Evolutionary conservation across 2,888 invertebrate genomes (phyloP).

Genomic region (Eupithecia inturbata): DNA sequence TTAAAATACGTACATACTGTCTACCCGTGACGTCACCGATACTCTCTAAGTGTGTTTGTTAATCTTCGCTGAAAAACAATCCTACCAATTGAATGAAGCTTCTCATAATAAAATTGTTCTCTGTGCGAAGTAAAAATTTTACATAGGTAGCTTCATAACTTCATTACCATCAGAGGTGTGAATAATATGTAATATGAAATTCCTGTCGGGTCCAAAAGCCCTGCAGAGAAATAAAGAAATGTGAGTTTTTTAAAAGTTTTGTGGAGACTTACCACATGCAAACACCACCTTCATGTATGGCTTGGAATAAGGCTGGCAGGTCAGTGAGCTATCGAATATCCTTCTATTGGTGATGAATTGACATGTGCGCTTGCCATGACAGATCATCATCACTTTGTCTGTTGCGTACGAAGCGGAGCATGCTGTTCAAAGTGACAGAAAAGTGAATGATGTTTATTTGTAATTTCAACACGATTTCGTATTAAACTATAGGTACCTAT

Average conservation of each 20-base stretch:
- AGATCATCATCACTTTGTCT: constrained; percentile 94
- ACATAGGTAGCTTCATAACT: no score
- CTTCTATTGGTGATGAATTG: constrained; percentile 88
- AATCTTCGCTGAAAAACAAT: background rate
- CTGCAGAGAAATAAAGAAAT: no score
- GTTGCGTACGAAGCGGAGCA: constrained; percentile 92
- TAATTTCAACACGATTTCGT: no score
- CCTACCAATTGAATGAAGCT: background rate
- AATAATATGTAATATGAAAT: no score
- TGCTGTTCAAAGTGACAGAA: constrained; percentile 77
- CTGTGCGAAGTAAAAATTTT: background rate
- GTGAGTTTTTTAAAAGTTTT: background rate
- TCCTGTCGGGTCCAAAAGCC: no score
- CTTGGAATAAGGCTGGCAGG: constrained; percentile 88
- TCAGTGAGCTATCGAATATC: constrained; percentile 87
- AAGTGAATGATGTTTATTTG: no score
- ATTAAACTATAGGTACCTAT: no score
- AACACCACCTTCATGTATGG: constrained; percentile 93
- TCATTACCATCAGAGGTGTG: no score
- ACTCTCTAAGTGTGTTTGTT: background rate
- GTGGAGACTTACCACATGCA: constrained; percentile 89
- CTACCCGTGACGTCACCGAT: background rate
- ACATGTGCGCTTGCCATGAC: constrained; percentile 91
- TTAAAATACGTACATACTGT: background rate
- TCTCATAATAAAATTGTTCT: background rate